phyloP scores from a whole-genome alignment of 2,113 vertebrate species.

The Dasyprocta punctata region DNA sequence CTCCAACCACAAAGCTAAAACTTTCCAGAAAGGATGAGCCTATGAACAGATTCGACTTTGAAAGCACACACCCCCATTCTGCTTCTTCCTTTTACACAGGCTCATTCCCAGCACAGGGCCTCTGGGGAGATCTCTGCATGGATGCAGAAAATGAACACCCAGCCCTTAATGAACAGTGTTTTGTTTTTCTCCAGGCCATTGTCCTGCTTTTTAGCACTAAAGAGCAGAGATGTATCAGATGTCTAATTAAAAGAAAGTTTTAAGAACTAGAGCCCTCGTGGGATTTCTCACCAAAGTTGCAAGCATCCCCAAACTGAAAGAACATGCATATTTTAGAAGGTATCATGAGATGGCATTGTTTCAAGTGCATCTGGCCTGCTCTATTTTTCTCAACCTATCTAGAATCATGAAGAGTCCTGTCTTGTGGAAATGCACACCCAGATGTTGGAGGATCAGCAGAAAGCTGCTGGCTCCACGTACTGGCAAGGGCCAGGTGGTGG shows the following conservation, averaged over 20 bases:
- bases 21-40: background rate
- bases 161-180: conserved; percentile 57
- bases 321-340: background rate
- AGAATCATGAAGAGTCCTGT: background rate
- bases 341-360: background rate
- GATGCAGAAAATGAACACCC: conserved; percentile 42
- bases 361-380: background rate
- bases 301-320: conserved; percentile 35
- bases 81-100: background rate
- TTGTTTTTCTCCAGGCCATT: conserved; percentile 61
- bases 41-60: background rate
- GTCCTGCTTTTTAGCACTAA: conserved; percentile 56
- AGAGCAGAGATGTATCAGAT: conserved; percentile 46
- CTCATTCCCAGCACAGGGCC: background rate
- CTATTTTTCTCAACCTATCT: background rate
- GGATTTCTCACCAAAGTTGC: conserved; percentile 45
- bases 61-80: background rate
- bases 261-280: conserved; percentile 45
- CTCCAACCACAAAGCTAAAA: background rate
- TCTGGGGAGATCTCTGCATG: conserved; percentile 7
- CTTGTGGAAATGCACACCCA: background rate
- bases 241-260: conserved; percentile 74
- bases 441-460: background rate
- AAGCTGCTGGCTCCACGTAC: background rate
- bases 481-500: background rate